phyloP scores from a whole-genome alignment of 2,113 vertebrate species.

The Gambusia holbrooki region DNA sequence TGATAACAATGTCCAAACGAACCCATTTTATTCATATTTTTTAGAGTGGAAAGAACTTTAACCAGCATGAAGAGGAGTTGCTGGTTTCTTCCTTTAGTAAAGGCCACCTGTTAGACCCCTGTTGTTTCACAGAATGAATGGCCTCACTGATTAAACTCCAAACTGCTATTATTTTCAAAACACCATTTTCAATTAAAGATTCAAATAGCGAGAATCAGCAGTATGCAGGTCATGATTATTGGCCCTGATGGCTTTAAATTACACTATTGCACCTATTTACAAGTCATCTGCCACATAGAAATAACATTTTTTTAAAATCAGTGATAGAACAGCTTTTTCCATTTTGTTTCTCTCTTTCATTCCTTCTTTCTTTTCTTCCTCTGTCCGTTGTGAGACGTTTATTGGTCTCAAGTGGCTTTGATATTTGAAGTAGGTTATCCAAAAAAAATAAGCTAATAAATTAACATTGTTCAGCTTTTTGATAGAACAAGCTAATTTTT shows the following conservation, averaged over 20 bases:
- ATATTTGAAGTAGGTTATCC: too few relatives aligned
- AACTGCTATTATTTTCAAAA: neutral
- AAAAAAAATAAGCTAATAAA: too few relatives aligned
- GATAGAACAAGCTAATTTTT: too few relatives aligned
- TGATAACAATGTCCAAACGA: too few relatives aligned
- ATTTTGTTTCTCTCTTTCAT: neutral
- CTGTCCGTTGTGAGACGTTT: neutral
- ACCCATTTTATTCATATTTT: too few relatives aligned
- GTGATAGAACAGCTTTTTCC: neutral
- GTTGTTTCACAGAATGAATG: neutral
- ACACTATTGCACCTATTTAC: neutral
- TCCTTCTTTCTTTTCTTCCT: conserved; percentile 29
- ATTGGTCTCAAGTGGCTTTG: too few relatives aligned
- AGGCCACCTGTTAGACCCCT: neutral
- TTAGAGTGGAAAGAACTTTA: too few relatives aligned
- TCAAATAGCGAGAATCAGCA: neutral
- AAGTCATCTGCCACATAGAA: neutral
- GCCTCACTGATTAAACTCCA: neutral
- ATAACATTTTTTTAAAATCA: neutral
- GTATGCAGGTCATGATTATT: neutral
- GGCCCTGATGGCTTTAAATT: neutral
- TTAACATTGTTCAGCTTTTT: too few relatives aligned
- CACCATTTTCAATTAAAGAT: neutral
- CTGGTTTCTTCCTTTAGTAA: neutral
- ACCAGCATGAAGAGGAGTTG: too few relatives aligned